phyloP scores from a whole-genome alignment of 2,888 invertebrate genomes.

The Crioceris asparagi region DNA sequence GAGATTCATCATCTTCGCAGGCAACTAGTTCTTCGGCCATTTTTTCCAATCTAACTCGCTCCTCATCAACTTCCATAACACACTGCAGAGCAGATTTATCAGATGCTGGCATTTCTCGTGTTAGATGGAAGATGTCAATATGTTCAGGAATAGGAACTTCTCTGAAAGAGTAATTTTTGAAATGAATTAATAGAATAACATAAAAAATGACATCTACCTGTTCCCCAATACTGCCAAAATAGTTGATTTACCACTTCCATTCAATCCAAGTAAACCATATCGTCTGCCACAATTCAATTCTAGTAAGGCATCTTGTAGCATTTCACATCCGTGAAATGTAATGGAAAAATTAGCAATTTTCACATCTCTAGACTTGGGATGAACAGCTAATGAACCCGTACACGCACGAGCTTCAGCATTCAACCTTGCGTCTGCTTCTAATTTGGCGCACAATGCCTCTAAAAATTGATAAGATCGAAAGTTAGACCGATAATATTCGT shows the following conservation, averaged over 20 bases:
- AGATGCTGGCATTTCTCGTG: constrained; percentile 96
- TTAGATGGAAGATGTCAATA: constrained; percentile 95
- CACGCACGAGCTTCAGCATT: constrained; percentile 90
- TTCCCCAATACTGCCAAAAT: constrained; percentile 83
- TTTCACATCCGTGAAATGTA: constrained; percentile 94
- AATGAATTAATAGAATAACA: no score
- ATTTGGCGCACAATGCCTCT: constrained; percentile 76
- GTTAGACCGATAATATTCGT: constrained; percentile 20
- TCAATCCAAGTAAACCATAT: constrained; percentile 94
- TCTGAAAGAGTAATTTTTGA: constrained; percentile 36
- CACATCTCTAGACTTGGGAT: constrained; percentile 90
- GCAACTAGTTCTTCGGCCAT: constrained; percentile 82
- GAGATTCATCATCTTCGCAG: constrained; percentile 65
- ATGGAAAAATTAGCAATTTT: constrained; percentile 95
- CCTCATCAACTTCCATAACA: constrained; percentile 98
- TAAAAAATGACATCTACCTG: no score
- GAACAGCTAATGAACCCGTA: constrained; percentile 90
- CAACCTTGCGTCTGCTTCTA: constrained; percentile 83
- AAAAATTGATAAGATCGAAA: no score
- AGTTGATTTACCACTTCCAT: constrained; percentile 97
- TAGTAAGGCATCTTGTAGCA: constrained; percentile 88
- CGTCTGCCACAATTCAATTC: constrained; percentile 96
- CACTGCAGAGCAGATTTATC: constrained; percentile 91
- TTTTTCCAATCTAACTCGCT: constrained; percentile 45
- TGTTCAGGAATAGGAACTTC: constrained; percentile 94